Base-by-base conservation (phyloP, 2,113 vertebrate species). In the Myxocyprinus asiaticus region DNA sequence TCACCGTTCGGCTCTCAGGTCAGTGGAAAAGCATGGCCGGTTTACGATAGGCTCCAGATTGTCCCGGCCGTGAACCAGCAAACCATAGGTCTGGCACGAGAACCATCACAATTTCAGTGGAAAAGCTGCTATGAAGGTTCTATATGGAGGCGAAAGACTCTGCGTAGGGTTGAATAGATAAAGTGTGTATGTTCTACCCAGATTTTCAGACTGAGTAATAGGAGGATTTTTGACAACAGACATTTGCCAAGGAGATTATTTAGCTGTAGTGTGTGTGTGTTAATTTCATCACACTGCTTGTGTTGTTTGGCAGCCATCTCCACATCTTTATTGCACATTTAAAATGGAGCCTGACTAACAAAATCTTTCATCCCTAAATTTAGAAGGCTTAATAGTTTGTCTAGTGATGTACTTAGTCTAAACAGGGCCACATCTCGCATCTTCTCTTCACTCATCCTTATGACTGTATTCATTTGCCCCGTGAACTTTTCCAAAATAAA, bases 141-240 rank as follows among this genome's bases (percentile, higher is more conserved):
- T 67, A 15, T 79, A 58, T 72, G 74, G 76, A 85, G 78, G 83
- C 75, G 58, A 82, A 80, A 62, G 53, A 78, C 47, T 5, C 10
- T 47, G 56, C 45, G 77, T 71, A 51, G 61, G 17, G 71, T 72
- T 77, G 80, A 33, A 44, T 64, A 55, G 47, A 71, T 71, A 66
- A 78, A 65, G 78, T 77, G 77, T 75, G 67, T 80, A 14, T 76
- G 66, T 76, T 66, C 63, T 74, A 43, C 72, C 44, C 47, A 81
- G 45, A 68, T 67, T 81, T 67, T 59, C 79, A 89, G 86, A 88
- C 86, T 85, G 86, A 87, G 80, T 86, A 88, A 88, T 88, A 80
- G 77, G 67, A 86, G 65, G 48, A 50, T 58, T 76, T 56, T 76
- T 83, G 81, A 88, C 84, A 14, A 66, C 53, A 68, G 71, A 68